Base-by-base conservation (phyloP, 2,888 invertebrate genomes). In the Drosophila atroscutellata region DNA sequence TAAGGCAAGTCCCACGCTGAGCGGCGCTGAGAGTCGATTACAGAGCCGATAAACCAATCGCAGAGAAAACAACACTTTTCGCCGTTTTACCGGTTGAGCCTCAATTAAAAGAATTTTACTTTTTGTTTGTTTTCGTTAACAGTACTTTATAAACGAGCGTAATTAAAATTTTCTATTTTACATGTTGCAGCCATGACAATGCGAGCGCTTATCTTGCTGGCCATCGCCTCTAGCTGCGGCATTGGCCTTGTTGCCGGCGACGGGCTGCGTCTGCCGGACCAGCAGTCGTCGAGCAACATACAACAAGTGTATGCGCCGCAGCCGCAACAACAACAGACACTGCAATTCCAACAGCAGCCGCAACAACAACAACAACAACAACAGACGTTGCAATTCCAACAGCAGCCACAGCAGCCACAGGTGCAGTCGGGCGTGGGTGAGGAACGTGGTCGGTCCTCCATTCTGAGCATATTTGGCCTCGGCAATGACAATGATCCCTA, bases 401-500 rank as follows among this genome's bases (percentile, higher is more conserved):
- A 82, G 36, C 89, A 80, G 36, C 75, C 52, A 1, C 56, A 80
- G 77, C 15, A 6, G 13, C 82, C 74, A 32, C 69, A 26, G 7
- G 24, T n/a, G n/a, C 55, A 55, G 56, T 34, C 74, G 3, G 74
- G 77, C 36, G 84, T 77, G 42, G 92, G 90, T 11, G 91, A 92
- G 61, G 92, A 92, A 26, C 94, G 94, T 61, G 91, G 91, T 3
- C 94, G 95, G 2, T 95, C 96, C 5, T 95, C 96, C 75, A 93
- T 97, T 4, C 93, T 97, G n/a, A 96, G 97, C 92, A 96, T 96
- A 95, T 95, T 97, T 28, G 97, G 97, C 13, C 93, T 97, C 49
- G 97, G 97, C 15, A 96, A 96, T 7, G 95, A 97, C 85, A 95
- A 95, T 57, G 97, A 97, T 93, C 97, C 97, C 1, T 97, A 96